These are phyloP conservation scores for Aphelocoma coerulescens DNA, from an alignment of 2,113 vertebrate genomes.

Conservation along the genomic window DNA sequence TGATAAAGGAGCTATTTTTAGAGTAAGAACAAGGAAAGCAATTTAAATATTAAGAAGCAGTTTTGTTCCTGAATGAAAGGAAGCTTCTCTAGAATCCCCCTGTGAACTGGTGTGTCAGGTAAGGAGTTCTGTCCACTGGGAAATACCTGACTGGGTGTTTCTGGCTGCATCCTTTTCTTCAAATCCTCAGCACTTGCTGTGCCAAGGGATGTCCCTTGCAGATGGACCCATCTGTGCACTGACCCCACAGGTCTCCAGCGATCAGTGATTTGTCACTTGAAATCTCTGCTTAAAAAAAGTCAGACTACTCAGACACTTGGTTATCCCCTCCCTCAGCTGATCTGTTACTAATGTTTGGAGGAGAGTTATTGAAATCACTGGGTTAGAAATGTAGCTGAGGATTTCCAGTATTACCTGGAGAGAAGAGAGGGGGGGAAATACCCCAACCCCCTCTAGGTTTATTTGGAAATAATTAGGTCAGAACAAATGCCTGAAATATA, in stretches of 20 bases:
- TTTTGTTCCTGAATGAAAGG: not conserved
- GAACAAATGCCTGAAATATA: conserved; percentile 22
- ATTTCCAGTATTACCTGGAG: not conserved
- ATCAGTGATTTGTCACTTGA: not conserved
- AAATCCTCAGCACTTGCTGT: accelerated
- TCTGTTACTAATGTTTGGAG: not conserved
- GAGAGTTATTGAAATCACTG: accelerated
- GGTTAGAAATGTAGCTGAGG: not conserved
- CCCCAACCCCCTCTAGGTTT: not conserved
- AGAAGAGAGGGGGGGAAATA: not conserved
- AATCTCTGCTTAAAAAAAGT: not conserved
- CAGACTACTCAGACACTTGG: not conserved
- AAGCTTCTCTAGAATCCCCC: not conserved
- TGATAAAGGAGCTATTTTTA: not conserved
- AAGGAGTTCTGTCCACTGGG: not conserved
- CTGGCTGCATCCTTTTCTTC: not conserved
- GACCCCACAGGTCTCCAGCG: not conserved
- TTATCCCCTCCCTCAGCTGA: not conserved
- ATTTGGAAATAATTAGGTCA: not conserved
- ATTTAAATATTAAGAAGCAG: not conserved
- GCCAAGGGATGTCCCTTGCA: not conserved
- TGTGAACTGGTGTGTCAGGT: not conserved
- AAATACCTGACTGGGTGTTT: not conserved
- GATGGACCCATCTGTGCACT: not conserved
- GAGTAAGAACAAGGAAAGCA: not conserved